These are phyloP conservation scores for Excalfactoria chinensis DNA, from an alignment of 2,113 vertebrate species.

Conservation along the genomic window DNA sequence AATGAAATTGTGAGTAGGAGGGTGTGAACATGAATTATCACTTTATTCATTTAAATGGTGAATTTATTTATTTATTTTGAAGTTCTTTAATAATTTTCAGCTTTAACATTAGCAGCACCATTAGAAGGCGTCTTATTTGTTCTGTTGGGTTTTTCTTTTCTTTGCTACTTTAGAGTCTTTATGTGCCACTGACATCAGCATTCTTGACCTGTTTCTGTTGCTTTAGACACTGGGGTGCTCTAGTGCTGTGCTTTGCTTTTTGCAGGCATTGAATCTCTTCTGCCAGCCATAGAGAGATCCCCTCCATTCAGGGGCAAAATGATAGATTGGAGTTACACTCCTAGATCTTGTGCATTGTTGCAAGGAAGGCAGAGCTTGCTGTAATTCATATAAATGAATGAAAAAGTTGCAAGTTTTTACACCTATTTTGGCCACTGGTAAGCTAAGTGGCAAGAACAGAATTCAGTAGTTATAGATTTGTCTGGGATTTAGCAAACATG, in stretches of 20 bases:
- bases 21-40: not conserved
- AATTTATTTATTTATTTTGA: not conserved
- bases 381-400: rapidly evolving
- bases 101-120: not conserved
- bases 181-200: not conserved
- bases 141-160: not conserved
- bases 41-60: not conserved
- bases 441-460: not conserved
- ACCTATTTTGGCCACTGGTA: not conserved
- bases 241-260: not conserved
- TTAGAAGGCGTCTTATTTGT: not conserved
- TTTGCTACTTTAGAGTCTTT: not conserved
- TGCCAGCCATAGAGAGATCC: rapidly evolving
- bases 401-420: not conserved
- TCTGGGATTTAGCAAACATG: not conserved
- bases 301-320: too few species aligned
- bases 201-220: not conserved
- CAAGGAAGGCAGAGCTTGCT: not conserved
- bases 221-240: not conserved
- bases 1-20: not conserved
- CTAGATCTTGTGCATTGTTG: not conserved
- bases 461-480: not conserved
- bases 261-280: not conserved
- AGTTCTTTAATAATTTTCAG: not conserved
- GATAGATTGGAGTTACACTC: not conserved